Conservation (phyloP, 1,140 invertebrate species). For the Ptiloglossa arizonensis region DNA sequence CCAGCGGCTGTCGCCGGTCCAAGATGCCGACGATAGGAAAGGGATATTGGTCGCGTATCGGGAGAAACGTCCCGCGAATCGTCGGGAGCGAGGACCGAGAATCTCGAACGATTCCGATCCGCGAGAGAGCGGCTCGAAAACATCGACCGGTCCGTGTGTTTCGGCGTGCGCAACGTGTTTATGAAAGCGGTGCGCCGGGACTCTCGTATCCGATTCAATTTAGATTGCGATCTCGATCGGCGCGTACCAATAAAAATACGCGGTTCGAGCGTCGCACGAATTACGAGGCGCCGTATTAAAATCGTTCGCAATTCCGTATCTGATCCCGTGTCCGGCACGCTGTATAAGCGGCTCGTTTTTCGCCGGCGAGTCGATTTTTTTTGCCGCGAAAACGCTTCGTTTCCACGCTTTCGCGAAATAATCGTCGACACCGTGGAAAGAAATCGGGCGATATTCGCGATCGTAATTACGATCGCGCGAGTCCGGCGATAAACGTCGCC, state of each 20-base stretch:
- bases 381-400: neutral
- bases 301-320: slow-evolving; percentile 66
- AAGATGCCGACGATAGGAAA: slow-evolving; percentile 1
- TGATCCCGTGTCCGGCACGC: slow-evolving; percentile 4
- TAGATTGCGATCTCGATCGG: slow-evolving; percentile 77
- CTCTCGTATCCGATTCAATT: slow-evolving; percentile 50
- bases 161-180: slow-evolving; percentile 11
- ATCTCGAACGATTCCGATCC: slow-evolving; percentile 30
- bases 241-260: slow-evolving; percentile 64
- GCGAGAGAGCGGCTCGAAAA: slow-evolving; percentile 25
- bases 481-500: too few species aligned
- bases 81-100: slow-evolving; percentile 23
- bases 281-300: slow-evolving; percentile 45
- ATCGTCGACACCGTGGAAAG: neutral
- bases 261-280: slow-evolving; percentile 52
- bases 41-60: neutral
- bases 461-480: neutral
- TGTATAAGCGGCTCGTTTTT: slow-evolving; percentile 15
- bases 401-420: neutral
- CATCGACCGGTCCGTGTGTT: slow-evolving; percentile 6
- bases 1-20: neutral
- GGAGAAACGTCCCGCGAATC: neutral
- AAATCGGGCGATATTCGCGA: neutral
- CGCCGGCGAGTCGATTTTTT: slow-evolving; percentile 29
- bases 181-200: slow-evolving; percentile 13